These are phyloP conservation scores for Bombyx huttoni DNA, from an alignment of 2,888 invertebrate species.

Conservation along the genomic window DNA sequence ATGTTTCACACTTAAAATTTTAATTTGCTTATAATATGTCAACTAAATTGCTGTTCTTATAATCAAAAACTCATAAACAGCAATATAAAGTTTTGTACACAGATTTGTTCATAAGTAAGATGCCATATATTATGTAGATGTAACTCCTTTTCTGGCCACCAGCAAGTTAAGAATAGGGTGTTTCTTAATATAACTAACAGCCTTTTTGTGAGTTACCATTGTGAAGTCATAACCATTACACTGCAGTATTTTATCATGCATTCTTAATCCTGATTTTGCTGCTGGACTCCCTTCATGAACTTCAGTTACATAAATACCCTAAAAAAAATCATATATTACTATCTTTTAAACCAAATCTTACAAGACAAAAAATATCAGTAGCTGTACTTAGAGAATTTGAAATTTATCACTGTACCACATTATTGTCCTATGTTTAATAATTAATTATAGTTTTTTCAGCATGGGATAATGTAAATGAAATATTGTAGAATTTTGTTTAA, in stretches of 20 bases:
- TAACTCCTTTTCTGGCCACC: conserved; percentile 96
- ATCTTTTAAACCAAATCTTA: not conserved
- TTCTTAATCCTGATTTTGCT: conserved; percentile 90
- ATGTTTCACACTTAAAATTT: not conserved
- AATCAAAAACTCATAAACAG: too few relatives aligned
- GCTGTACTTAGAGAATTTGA: too few relatives aligned
- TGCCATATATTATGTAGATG: conserved; percentile 81
- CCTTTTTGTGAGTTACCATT: conserved; percentile 99
- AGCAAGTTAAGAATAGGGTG: conserved; percentile 95
- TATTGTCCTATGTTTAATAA: too few relatives aligned
- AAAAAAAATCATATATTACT: conserved; percentile 16
- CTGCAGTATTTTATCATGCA: conserved; percentile 98
- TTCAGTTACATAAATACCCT: conserved; percentile 99
- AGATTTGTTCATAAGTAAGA: conserved; percentile 14
- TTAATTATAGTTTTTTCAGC: too few relatives aligned
- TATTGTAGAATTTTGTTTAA: not conserved
- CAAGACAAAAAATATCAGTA: too few relatives aligned
- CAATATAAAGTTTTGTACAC: not conserved
- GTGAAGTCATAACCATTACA: conserved; percentile 97
- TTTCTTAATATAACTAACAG: conserved; percentile 97
- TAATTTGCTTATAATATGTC: too few relatives aligned
- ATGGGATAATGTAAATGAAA: too few relatives aligned
- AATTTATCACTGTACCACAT: too few relatives aligned
- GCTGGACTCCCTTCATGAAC: conserved; percentile 97
- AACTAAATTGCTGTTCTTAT: too few relatives aligned